Conservation (phyloP, 2,888 invertebrate genomes). For the Sesia apiformis region DNA sequence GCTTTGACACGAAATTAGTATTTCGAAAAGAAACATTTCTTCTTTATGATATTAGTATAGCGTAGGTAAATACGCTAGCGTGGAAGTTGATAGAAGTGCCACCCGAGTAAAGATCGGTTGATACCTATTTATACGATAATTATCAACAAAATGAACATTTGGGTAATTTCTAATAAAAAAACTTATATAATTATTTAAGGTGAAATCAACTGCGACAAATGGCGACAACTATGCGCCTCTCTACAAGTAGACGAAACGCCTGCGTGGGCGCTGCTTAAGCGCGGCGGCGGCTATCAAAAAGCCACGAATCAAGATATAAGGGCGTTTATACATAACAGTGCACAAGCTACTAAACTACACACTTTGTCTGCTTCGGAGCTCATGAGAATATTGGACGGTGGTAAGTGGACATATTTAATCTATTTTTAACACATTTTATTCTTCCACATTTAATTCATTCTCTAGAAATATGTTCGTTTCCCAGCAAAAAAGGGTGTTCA, state of each 20-base stretch:
- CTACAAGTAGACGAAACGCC: constrained; percentile 77
- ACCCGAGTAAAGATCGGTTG: too few relatives aligned
- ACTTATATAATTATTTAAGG: constrained; percentile 42
- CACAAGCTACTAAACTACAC: constrained; percentile 59
- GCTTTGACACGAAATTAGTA: too few relatives aligned
- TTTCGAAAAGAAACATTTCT: too few relatives aligned
- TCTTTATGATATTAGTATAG: too few relatives aligned
- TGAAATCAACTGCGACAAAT: constrained; percentile 76
- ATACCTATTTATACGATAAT: too few relatives aligned
- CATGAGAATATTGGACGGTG: constrained; percentile 64
- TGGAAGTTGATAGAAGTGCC: too few relatives aligned
- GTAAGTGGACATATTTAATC: constrained; percentile 37
- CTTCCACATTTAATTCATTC: background rate
- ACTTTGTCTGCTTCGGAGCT: constrained; percentile 78
- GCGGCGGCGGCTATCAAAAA: constrained; percentile 83
- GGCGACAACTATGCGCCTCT: constrained; percentile 70
- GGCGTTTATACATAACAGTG: constrained; percentile 23
- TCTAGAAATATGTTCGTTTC: too few relatives aligned
- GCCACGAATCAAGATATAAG: constrained; percentile 60
- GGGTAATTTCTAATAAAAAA: too few relatives aligned
- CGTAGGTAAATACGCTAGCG: too few relatives aligned
- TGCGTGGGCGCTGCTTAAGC: constrained; percentile 82
- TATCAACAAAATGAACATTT: too few relatives aligned
- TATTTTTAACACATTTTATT: too few relatives aligned
- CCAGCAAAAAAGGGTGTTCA: too few relatives aligned